phyloP scores from a whole-genome alignment of 2,888 invertebrate species.

The Dicranocentrus wangi region DNA sequence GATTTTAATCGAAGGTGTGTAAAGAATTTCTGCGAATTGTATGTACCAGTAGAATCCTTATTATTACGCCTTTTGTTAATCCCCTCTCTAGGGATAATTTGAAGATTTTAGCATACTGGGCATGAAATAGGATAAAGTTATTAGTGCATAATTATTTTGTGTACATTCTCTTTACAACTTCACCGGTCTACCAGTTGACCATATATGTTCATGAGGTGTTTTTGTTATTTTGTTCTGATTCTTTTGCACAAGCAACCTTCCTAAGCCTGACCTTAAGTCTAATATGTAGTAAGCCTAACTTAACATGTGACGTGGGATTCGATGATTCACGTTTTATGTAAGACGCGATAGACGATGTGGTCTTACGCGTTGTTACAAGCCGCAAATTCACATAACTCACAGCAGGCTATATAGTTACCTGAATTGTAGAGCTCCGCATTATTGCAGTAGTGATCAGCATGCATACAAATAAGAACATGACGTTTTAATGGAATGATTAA shows the following conservation, averaged over 20 bases:
- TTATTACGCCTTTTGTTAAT: not conserved
- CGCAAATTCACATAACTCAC: too few relatives aligned
- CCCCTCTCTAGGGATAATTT: not conserved
- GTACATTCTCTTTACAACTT: not conserved
- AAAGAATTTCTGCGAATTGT: too few relatives aligned
- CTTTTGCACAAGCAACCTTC: not conserved
- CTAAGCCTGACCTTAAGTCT: too few relatives aligned
- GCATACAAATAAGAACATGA: too few relatives aligned
- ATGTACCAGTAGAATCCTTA: not conserved
- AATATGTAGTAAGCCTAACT: not conserved
- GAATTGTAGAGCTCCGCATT: too few relatives aligned
- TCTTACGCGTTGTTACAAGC: too few relatives aligned
- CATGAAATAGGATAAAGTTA: slow-evolving; percentile 36
- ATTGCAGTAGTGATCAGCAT: too few relatives aligned
- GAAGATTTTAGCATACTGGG: not conserved
- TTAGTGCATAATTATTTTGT: slow-evolving; percentile 53
- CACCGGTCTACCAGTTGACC: slow-evolving; percentile 11
- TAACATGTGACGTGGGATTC: not conserved
- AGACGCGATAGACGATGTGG: too few relatives aligned
- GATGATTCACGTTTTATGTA: not conserved
- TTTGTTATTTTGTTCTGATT: not conserved
- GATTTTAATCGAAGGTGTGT: not conserved
- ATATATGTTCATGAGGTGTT: not conserved
- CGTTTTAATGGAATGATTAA: too few relatives aligned
- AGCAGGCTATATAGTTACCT: too few relatives aligned